A percentile compares a stretch with the other conserved stretches of the same genome.
Evolutionary conservation across 2,888 invertebrate species (phyloP).

Genomic region (Tridacna crocea): DNA sequence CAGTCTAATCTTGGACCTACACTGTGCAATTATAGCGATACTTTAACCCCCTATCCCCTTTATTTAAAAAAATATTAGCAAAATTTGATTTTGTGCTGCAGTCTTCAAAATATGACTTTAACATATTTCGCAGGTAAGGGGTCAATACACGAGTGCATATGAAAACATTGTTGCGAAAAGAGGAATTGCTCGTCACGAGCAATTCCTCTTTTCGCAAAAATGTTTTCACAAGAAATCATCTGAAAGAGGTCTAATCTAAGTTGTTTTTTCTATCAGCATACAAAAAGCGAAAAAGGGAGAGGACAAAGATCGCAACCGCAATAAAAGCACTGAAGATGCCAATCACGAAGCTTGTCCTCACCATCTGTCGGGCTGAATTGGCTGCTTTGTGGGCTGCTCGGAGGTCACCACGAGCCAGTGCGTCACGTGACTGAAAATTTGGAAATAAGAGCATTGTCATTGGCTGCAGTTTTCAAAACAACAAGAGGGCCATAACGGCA

Average conservation of each 20-base stretch:
- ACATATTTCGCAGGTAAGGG: no score
- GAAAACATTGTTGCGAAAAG: background rate
- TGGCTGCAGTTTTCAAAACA: background rate
- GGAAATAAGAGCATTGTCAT: background rate
- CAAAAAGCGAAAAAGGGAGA: slow-evolving; percentile 6
- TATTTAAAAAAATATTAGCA: no score
- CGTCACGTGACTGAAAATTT: slow-evolving; percentile 60
- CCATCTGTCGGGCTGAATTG: slow-evolving; percentile 59
- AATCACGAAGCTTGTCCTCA: slow-evolving; percentile 58
- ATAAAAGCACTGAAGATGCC: slow-evolving; percentile 53
- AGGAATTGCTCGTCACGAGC: background rate
- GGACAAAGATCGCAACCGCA: slow-evolving; percentile 49
- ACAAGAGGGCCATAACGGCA: no score
- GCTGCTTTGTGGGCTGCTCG: slow-evolving; percentile 52
- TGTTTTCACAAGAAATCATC: background rate
- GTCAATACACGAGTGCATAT: no score
- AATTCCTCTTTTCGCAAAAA: background rate
- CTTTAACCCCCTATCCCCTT: no score
- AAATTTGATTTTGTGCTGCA: no score
- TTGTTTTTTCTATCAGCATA: background rate
- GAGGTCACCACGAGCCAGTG: slow-evolving; percentile 64
- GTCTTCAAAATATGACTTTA: no score
- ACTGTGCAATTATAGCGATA: no score
- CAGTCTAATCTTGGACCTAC: no score
- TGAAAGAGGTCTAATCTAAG: background rate